Evolutionary conservation across 2,888 invertebrate species (phyloP).

Genomic region (Lithophane socia): DNA sequence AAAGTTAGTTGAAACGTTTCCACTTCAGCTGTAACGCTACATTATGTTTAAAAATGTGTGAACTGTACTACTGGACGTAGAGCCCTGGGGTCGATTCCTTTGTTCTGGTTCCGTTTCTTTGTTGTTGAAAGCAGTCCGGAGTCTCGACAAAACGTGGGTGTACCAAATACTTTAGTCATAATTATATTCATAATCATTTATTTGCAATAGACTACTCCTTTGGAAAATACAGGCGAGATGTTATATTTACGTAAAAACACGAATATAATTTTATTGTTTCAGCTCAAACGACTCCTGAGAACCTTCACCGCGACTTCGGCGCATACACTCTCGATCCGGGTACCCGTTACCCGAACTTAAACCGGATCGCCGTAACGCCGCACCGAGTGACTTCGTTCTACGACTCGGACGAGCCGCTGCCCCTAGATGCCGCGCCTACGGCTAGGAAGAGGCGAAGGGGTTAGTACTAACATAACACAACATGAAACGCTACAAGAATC

Average conservation of each 20-base stretch:
- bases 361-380: constrained; percentile 93
- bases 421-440: constrained; percentile 78
- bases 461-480: constrained; percentile 39
- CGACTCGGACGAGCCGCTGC: constrained; percentile 84
- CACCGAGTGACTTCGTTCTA: constrained; percentile 92
- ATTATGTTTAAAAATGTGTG: too few relatives aligned
- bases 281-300: constrained; percentile 99
- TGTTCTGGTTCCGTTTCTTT: background rate
- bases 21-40: too few relatives aligned
- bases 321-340: constrained; percentile 96
- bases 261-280: constrained; percentile 71
- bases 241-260: background rate
- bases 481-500: background rate
- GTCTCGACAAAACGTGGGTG: background rate
- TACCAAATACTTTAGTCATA: background rate
- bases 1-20: too few relatives aligned
- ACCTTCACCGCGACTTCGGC: constrained; percentile 96
- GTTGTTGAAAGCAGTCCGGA: background rate
- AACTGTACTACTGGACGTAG: background rate
- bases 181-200: background rate
- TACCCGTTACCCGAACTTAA: constrained; percentile 95
- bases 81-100: background rate
- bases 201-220: background rate
- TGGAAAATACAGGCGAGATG: background rate
- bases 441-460: constrained; percentile 78